Evolutionary conservation across 2,113 vertebrate genomes (phyloP).

Genomic region (human): GRCh38 chr7:149015001-149015500

Average conservation of each 20-base stretch:
- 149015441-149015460: background rate
- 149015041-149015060: conserved; percentile 82
- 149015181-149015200: fast-evolving
- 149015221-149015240: background rate
- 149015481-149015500: background rate
- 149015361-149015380: background rate
- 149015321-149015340: fast-evolving
- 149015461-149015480: background rate
- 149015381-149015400: fast-evolving
- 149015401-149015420: background rate
- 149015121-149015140: fast-evolving
- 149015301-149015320: background rate
- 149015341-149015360: fast-evolving
- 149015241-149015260: background rate
- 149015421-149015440: fast-evolving
- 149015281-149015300: background rate
- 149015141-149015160: background rate
- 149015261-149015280: background rate
- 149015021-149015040: conserved; percentile 94
- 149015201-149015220: background rate
- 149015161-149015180: background rate
- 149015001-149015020: conserved; percentile 93
- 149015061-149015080: background rate
- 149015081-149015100: background rate
- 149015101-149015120: background rate